These are phyloP conservation scores for Cerceris ruficornis DNA, from an alignment of 2,888 invertebrate genomes.

Conservation along the genomic window DNA sequence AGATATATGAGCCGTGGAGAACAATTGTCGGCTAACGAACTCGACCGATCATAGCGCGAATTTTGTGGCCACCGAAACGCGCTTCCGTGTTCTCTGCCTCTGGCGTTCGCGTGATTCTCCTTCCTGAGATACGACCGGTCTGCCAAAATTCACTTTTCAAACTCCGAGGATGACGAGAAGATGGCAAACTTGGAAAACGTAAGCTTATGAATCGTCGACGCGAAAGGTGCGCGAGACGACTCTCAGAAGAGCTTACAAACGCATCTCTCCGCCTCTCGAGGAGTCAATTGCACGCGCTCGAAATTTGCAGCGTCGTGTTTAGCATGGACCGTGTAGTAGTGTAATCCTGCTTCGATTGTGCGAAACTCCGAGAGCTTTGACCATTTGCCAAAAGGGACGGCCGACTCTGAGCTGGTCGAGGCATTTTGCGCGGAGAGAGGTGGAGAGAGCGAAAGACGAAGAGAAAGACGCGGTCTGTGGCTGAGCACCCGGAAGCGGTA, in stretches of 20 bases:
- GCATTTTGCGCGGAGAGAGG: neutral
- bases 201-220: too few species aligned
- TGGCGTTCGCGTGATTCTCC: neutral
- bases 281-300: too few species aligned
- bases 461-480: too few species aligned
- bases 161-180: too few species aligned
- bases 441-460: too few species aligned
- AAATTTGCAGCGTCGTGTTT: too few species aligned
- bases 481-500: too few species aligned
- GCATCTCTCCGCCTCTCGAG: too few species aligned
- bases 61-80: constrained; percentile 18
- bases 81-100: constrained; percentile 6
- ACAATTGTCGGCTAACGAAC: constrained; percentile 78
- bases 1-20: constrained; percentile 65
- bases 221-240: neutral
- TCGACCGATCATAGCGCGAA: constrained; percentile 40
- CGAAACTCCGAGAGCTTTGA: constrained; percentile 7
- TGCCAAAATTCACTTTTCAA: too few species aligned
- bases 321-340: too few species aligned
- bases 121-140: neutral
- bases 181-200: too few species aligned
- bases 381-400: constrained; percentile 15
- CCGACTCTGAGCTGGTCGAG: neutral
- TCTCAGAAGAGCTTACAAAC: neutral
- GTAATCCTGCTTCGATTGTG: neutral